These are phyloP conservation scores for Labeo rohita DNA, from an alignment of 2,113 vertebrate species.

Conservation along the genomic window DNA sequence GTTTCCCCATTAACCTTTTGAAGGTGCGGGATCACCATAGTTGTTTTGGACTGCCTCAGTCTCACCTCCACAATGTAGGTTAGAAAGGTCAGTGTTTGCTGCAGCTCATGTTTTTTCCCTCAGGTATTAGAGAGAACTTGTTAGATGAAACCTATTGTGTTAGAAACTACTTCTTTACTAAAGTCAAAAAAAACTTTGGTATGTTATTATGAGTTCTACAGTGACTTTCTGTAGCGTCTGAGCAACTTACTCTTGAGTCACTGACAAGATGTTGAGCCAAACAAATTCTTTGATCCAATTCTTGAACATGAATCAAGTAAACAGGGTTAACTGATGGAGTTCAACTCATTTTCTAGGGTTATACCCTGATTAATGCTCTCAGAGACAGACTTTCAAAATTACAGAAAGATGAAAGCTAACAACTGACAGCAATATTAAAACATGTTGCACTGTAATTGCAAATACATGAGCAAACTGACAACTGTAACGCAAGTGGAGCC, in stretches of 20 bases:
- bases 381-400: not conserved
- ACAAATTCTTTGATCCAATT: slow-evolving; percentile 16
- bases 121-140: slow-evolving; percentile 35
- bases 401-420: not conserved
- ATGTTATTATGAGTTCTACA: slow-evolving; percentile 36
- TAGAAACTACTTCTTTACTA: not conserved
- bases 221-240: slow-evolving; percentile 58
- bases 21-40: slow-evolving; percentile 23
- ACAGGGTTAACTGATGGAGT: slow-evolving; percentile 17
- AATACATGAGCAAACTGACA: not conserved
- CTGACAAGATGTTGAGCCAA: slow-evolving; percentile 54
- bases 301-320: slow-evolving; percentile 30
- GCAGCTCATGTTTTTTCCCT: slow-evolving; percentile 22
- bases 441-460: slow-evolving; percentile 3
- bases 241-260: slow-evolving; percentile 72
- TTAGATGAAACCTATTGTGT: slow-evolving; percentile 44
- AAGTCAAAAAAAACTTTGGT: not conserved
- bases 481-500: not conserved
- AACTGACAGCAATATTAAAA: slow-evolving; percentile 8
- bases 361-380: not conserved
- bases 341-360: slow-evolving; percentile 37
- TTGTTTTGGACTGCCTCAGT: not conserved
- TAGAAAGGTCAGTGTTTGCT: slow-evolving; percentile 16
- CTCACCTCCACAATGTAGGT: slow-evolving; percentile 10
- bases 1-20: slow-evolving; percentile 62